These are phyloP conservation scores for Mechanitis messenoides DNA, from an alignment of 2,888 invertebrate species.

Conservation along the genomic window DNA sequence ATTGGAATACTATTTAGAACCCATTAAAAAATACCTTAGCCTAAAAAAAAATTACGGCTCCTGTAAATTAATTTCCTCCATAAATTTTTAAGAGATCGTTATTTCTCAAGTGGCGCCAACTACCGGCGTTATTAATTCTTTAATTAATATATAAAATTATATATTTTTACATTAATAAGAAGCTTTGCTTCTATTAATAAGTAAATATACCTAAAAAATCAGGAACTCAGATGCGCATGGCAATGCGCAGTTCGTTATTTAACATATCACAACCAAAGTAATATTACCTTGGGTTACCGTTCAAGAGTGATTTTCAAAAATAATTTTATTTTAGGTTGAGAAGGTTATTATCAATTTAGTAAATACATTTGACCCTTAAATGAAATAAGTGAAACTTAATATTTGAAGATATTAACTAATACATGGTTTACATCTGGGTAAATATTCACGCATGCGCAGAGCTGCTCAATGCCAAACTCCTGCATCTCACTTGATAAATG, in stretches of 20 bases:
- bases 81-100: constrained; percentile 32
- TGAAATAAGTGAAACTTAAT: background rate
- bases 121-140: constrained; percentile 16
- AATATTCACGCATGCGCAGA: constrained; percentile 60
- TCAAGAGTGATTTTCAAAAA: no score
- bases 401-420: background rate
- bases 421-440: constrained; percentile 44
- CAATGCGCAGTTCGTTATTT: background rate
- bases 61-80: constrained; percentile 27
- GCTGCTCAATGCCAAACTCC: constrained; percentile 57
- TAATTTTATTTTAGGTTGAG: no score
- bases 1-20: no score
- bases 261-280: background rate
- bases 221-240: background rate
- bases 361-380: background rate
- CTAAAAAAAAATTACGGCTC: constrained; percentile 12
- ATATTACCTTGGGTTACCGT: no score
- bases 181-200: no score
- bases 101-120: constrained; percentile 33
- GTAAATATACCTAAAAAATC: no score
- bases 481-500: constrained; percentile 48
- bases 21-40: background rate
- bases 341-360: no score
- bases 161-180: background rate
- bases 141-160: background rate